phyloP scores from a whole-genome alignment of 2,113 vertebrate genomes.

The Marmota flaviventris region DNA sequence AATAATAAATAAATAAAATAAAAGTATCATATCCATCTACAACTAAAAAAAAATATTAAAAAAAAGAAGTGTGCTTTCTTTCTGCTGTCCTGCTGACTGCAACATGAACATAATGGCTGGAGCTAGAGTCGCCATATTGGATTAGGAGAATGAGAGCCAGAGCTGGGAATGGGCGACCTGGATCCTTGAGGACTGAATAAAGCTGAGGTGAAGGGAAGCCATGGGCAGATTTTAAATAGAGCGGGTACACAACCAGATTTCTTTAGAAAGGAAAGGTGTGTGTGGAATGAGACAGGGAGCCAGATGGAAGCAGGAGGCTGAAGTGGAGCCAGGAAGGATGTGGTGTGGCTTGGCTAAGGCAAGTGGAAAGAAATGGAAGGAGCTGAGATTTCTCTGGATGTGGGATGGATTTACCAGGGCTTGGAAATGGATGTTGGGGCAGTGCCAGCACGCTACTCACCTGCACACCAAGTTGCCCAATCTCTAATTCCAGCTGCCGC shows the following conservation, averaged over 20 bases:
- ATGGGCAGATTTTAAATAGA: background rate
- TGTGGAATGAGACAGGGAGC: background rate
- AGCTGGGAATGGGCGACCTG: background rate
- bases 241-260: background rate
- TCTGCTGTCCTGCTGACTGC: background rate
- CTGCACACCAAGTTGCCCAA: constrained; percentile 85
- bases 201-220: background rate
- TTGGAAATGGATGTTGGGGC: fast-evolving
- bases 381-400: background rate
- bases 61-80: background rate
- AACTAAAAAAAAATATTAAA: too few species aligned
- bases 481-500: constrained; percentile 88
- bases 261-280: background rate
- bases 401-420: background rate
- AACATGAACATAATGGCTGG: background rate
- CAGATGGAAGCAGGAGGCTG: background rate
- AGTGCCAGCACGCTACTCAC: constrained; percentile 74
- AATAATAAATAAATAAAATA: too few species aligned
- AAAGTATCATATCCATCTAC: too few species aligned
- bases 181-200: background rate
- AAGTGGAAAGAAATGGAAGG: background rate
- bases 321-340: fast-evolving
- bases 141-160: background rate
- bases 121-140: background rate
- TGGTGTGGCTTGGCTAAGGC: background rate